These are phyloP conservation scores for Ophthalmolycus amberensis DNA, from an alignment of 2,113 vertebrate species.

Conservation along the genomic window DNA sequence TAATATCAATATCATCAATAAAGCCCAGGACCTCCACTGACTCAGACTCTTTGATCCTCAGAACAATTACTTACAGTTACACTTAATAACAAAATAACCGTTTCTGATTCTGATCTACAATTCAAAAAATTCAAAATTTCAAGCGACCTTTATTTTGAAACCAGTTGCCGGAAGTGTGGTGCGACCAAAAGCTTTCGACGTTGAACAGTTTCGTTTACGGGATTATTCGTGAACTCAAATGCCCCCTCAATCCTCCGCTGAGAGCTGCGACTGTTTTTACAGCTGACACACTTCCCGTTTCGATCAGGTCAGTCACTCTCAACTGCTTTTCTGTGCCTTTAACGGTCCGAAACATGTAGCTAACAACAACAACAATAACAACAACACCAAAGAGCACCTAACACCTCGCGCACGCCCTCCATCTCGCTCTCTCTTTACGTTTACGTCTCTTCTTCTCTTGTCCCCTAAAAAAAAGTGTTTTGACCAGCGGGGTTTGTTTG, in stretches of 20 bases:
- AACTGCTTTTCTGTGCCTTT: neutral
- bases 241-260: constrained; percentile 28
- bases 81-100: neutral
- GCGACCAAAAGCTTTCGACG: accelerated
- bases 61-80: no score
- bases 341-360: neutral
- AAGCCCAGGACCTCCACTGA: no score
- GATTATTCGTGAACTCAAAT: constrained; percentile 67
- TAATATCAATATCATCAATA: no score
- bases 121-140: no score
- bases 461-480: neutral
- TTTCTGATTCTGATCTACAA: neutral
- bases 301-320: constrained; percentile 54
- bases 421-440: neutral
- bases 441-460: neutral
- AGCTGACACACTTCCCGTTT: constrained; percentile 66
- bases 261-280: constrained; percentile 57
- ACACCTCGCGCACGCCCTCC: neutral
- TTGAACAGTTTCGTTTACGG: constrained; percentile 14
- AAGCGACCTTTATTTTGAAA: constrained; percentile 50
- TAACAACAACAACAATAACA: constrained; percentile 30
- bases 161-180: neutral
- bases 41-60: no score
- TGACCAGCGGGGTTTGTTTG: neutral
- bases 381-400: constrained; percentile 24